Evolutionary conservation across 2,113 vertebrate species (phyloP).

Genomic region (Malurus alboscapulatus): DNA sequence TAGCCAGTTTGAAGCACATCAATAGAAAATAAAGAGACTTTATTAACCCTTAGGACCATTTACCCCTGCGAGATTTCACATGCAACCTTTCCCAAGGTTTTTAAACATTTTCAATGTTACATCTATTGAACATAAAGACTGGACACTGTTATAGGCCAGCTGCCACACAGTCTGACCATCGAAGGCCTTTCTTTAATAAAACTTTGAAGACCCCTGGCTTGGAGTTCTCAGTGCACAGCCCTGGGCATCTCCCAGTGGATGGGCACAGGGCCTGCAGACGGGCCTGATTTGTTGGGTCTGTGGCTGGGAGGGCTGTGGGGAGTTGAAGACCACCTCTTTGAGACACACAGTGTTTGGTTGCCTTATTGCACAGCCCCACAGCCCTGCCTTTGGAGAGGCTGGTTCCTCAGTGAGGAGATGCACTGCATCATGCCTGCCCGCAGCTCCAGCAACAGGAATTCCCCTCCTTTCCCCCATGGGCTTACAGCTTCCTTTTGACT

Average conservation of each 20-base stretch:
- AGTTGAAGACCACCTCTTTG: neutral
- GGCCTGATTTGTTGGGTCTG: rapidly evolving
- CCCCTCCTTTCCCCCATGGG: rapidly evolving
- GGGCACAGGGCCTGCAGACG: neutral
- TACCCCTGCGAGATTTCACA: neutral
- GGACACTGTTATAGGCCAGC: neutral
- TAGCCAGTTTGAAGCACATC: neutral
- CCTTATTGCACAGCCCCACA: neutral
- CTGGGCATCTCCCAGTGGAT: rapidly evolving
- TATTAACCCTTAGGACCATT: neutral
- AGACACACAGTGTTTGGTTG: rapidly evolving
- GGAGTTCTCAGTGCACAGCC: neutral
- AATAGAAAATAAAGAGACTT: neutral
- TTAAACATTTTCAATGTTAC: neutral
- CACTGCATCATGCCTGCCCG: rapidly evolving
- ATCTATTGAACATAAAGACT: neutral
- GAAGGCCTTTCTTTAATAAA: neutral
- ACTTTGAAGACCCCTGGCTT: neutral
- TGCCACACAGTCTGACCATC: neutral
- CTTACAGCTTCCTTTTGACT: neutral
- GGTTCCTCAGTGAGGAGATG: neutral
- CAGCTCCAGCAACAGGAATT: neutral
- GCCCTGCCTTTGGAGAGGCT: neutral
- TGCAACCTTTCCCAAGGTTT: neutral
- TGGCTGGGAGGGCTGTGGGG: neutral